Evolutionary conservation across 2,888 invertebrate genomes (phyloP).

Genomic region (Andrena bicolor): DNA sequence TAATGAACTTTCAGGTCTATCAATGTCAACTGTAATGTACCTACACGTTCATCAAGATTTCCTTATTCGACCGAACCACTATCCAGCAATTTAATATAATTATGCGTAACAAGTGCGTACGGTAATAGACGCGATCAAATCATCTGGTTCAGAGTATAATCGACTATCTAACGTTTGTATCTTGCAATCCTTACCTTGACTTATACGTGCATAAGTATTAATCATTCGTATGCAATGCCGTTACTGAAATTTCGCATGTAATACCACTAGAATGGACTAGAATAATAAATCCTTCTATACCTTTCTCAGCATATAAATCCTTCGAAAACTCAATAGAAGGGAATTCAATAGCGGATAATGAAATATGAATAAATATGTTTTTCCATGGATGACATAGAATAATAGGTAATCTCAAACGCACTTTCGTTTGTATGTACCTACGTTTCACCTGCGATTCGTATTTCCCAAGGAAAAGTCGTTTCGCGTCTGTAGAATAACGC

Average conservation of each 20-base stretch:
- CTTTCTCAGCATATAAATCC: slow-evolving; percentile 1
- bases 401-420: not conserved
- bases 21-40: slow-evolving; percentile 52
- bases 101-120: slow-evolving; percentile 70
- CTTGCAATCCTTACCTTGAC: slow-evolving; percentile 24
- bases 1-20: slow-evolving; percentile 40
- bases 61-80: slow-evolving; percentile 31
- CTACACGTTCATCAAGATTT: slow-evolving; percentile 48
- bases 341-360: not conserved
- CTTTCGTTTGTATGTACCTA: not conserved
- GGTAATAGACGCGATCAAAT: slow-evolving; percentile 63
- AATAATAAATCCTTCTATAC: slow-evolving; percentile 16
- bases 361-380: slow-evolving; percentile 6
- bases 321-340: slow-evolving; percentile 1
- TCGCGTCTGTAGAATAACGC: not conserved
- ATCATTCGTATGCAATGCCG: slow-evolving; percentile 21
- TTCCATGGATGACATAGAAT: not conserved
- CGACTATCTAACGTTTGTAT: slow-evolving; percentile 30
- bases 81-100: slow-evolving; percentile 63
- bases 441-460: not conserved
- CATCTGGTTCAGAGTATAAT: slow-evolving; percentile 51
- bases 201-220: slow-evolving; percentile 6
- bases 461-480: not conserved
- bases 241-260: slow-evolving; percentile 28
- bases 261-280: not conserved